Evolutionary conservation across 2,888 invertebrate genomes (phyloP).

Genomic region (Aphodius granarius): DNA sequence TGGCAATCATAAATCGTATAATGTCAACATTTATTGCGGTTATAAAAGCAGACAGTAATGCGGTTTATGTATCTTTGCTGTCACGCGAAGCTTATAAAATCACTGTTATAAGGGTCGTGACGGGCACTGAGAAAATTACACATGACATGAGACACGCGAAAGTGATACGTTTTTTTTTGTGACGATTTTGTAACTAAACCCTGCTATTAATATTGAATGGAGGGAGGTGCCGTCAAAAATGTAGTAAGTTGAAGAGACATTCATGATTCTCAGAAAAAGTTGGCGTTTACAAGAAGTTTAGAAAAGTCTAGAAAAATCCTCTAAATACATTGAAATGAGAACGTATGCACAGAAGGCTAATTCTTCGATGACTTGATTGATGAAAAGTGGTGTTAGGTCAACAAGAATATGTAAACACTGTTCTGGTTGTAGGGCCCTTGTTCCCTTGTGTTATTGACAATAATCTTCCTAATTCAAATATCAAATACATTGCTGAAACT

Average conservation of each 20-base stretch:
- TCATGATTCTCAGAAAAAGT: too few species aligned
- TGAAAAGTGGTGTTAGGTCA: too few species aligned
- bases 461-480: too few species aligned
- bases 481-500: too few species aligned
- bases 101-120: not conserved
- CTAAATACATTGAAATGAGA: too few species aligned
- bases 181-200: not conserved
- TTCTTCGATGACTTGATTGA: too few species aligned
- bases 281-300: too few species aligned
- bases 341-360: too few species aligned
- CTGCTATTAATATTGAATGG: not conserved
- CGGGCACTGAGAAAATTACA: not conserved
- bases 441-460: too few species aligned
- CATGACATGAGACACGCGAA: not conserved
- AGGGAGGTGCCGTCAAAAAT: not conserved
- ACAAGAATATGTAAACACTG: too few species aligned
- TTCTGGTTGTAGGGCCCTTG: too few species aligned
- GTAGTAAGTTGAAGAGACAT: not conserved
- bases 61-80: not conserved
- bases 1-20: not conserved
- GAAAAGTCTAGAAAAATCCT: too few species aligned
- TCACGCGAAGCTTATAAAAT: not conserved
- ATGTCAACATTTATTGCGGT: not conserved
- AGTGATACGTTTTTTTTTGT: not conserved
- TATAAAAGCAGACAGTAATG: not conserved